Conservation (phyloP, 2,113 vertebrate genomes). For the Pterocles orientalis region DNA sequence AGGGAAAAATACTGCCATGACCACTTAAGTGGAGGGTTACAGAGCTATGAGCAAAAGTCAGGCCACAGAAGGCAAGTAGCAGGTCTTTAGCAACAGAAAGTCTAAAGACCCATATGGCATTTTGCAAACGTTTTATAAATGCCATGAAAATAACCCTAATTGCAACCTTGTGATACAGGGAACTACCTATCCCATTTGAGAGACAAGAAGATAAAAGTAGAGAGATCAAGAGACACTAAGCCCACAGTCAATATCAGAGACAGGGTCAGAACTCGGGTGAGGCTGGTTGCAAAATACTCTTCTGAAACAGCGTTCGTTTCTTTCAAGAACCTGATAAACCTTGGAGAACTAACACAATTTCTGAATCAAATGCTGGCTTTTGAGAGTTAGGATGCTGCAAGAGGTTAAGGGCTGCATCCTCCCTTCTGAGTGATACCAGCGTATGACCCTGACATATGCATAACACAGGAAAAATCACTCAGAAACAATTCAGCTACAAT, state of each 20-base stretch:
- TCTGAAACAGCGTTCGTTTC: neutral
- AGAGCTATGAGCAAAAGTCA: neutral
- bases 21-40: neutral
- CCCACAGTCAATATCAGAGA: neutral
- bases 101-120: neutral
- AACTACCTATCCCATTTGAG: neutral
- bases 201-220: neutral
- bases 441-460: neutral
- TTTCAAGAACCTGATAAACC: neutral
- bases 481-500: neutral
- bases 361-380: neutral
- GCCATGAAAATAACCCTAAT: neutral
- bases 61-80: neutral
- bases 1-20: neutral
- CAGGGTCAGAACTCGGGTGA: neutral
- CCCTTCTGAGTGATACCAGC: neutral
- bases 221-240: neutral
- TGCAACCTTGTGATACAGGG: neutral
- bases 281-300: neutral
- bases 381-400: neutral
- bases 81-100: neutral
- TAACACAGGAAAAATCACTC: neutral
- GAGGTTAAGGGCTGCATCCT: neutral
- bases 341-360: neutral
- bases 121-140: neutral